Evolutionary conservation across 2,113 vertebrate species (phyloP).

Genomic region (Oceanites oceanicus): DNA sequence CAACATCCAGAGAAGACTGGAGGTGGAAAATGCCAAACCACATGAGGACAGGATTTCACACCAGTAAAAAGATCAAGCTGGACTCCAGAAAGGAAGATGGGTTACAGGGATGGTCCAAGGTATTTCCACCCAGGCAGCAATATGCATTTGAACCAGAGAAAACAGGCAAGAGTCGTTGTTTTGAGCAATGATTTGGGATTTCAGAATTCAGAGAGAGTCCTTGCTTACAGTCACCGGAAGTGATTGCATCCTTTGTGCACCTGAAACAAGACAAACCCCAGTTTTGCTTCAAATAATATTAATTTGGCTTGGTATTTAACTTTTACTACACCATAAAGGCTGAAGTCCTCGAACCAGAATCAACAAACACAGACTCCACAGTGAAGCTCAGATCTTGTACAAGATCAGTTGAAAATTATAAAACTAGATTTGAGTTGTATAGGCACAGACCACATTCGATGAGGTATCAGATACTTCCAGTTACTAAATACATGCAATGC

Average conservation of each 20-base stretch:
- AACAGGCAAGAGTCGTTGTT: neutral
- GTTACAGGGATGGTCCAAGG: neutral
- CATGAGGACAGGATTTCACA: neutral
- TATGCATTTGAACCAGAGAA: neutral
- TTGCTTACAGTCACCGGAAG: neutral
- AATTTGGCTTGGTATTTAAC: neutral
- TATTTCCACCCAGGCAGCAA: neutral
- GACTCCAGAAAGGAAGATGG: neutral
- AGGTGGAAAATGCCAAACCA: neutral
- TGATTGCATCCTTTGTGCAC: neutral
- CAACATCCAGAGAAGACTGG: neutral
- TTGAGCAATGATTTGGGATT: neutral
- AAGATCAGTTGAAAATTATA: neutral
- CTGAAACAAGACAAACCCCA: neutral
- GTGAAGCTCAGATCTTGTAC: neutral
- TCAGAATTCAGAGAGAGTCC: neutral
- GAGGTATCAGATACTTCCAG: neutral
- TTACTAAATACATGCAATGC: neutral
- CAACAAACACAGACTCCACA: neutral
- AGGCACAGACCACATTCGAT: fast-evolving
- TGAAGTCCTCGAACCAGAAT: neutral
- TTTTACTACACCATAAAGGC: neutral
- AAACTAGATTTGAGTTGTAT: neutral
- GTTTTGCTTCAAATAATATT: neutral
- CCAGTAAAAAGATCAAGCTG: neutral